phyloP scores from a whole-genome alignment of 35 echinoderm and acorn worm genomes.

The Amphiura filiformis region DNA sequence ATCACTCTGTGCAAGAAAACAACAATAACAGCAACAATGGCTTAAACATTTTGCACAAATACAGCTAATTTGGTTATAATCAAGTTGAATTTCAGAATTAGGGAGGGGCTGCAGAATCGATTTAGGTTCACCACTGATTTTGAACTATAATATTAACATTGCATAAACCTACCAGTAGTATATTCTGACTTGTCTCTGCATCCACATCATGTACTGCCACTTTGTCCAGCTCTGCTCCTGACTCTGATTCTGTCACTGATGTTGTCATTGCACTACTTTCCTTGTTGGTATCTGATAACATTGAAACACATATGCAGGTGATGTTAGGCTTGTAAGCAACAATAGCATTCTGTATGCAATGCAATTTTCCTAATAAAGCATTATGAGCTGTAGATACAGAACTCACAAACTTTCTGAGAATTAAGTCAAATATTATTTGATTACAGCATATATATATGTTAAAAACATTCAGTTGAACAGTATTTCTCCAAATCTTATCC shows the following conservation, averaged over 20 bases:
- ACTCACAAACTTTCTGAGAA: too few relatives aligned
- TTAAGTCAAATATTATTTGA: too few relatives aligned
- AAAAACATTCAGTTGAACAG: too few relatives aligned
- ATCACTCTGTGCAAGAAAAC: constrained; percentile 52
- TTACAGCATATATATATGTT: too few relatives aligned
- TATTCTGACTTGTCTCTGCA: constrained; percentile 27
- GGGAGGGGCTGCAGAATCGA: background rate
- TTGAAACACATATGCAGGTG: too few relatives aligned
- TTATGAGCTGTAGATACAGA: too few relatives aligned
- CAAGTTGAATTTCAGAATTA: background rate
- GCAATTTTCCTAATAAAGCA: too few relatives aligned
- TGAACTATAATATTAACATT: background rate
- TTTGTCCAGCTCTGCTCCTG: constrained; percentile 19
- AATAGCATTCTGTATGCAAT: too few relatives aligned
- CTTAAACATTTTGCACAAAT: background rate
- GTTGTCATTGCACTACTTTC: constrained; percentile 61
- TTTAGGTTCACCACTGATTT: background rate
- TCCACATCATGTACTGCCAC: background rate
- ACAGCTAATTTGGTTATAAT: too few relatives aligned
- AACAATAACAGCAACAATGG: background rate
- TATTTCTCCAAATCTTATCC: too few relatives aligned
- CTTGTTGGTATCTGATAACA: constrained; percentile 40
- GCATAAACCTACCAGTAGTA: constrained; percentile 64
- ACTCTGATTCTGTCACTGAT: constrained; percentile 66
- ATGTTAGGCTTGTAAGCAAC: too few relatives aligned